These are phyloP conservation scores for Meda fulgida DNA, from an alignment of 2,797 vertebrate species.

Conservation along the genomic window DNA sequence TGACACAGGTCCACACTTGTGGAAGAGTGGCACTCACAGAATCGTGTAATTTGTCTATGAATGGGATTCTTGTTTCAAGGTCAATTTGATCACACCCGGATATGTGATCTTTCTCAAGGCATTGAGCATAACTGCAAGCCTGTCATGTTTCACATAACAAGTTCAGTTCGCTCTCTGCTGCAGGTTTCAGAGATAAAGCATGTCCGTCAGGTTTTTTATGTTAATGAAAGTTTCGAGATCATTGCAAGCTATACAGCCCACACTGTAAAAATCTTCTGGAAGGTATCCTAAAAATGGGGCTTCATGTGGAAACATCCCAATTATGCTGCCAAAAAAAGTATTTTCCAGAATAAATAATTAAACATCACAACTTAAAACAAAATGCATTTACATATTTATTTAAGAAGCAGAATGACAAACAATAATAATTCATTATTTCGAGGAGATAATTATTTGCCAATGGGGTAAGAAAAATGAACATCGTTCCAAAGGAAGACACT, in stretches of 20 bases:
- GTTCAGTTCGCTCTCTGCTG: not conserved
- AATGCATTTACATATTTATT: not conserved
- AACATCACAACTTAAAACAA: not conserved
- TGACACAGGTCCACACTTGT: constrained; percentile 17
- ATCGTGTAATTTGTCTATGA: not conserved
- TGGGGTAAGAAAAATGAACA: not conserved
- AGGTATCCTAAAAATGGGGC: not conserved
- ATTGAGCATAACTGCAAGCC: constrained; percentile 3
- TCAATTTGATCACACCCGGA: constrained; percentile 18
- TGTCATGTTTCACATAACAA: constrained; percentile 24
- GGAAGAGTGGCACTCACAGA: not conserved
- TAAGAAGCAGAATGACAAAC: not conserved
- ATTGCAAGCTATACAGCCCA: not conserved
- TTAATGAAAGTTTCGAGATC: not conserved
- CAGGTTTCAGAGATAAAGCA: constrained; percentile 10
- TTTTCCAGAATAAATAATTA: not conserved
- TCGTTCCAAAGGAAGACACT: not conserved
- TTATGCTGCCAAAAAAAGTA: not conserved
- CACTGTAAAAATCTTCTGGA: not conserved
- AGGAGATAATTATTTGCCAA: not conserved
- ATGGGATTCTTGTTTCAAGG: constrained; percentile 21
- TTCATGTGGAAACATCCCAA: not conserved
- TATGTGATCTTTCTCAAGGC: constrained; percentile 22
- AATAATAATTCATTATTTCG: not conserved
- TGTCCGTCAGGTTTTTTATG: not conserved